Evolutionary conservation across 2,888 invertebrate genomes (phyloP), one percentile per base, ranked within the genome.

Genomic region (Cheilosia vernalis): DNA sequence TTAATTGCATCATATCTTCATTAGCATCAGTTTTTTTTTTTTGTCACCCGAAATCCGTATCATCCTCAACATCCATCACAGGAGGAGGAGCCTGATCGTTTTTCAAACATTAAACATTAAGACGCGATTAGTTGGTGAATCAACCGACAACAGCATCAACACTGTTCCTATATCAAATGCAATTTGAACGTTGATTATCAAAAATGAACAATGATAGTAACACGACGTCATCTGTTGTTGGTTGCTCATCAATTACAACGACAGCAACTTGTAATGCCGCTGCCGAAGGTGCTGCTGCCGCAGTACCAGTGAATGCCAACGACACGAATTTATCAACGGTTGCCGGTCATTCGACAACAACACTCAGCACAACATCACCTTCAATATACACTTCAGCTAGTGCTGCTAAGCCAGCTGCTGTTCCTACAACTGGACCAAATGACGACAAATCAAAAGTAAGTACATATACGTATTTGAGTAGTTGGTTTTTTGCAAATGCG

Each of bases 201-300:
- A 85, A 70, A 72, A 85, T 85, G 85, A 81, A 85, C 85, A 85
- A 85, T 85, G 85, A 85, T 80, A 85, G 67, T 72, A 81, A 72
- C 67, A 44, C 74, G 55, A 70, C 85, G 55, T 33, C 74, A 64
- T 77, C 81, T 70, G 72, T 79, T 74, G 85, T 61, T 73, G 76
- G 76, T 77, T 80, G 84, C 55, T 85, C 85, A 76, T 81, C 81
- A 49, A 64, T 66, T 80, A 67, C 76, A 76, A 77, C 81, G 30
- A 61, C 72, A 67, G 66, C 72, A 27, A 72, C 70, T 63, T 42
- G 58, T 66, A 79, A 67, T 83, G 79, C 49, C 17, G 21, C 47
- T 49, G 66, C 72, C 15, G 60, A 27, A 10, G 61, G 15, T 27
- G 60, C 58, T 27, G 60, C 58, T 42, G 51, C 63, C 40, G 64